These are phyloP conservation scores for Ceyx melanurus DNA, from an alignment of 2,113 vertebrate genomes.

Conservation along the genomic window DNA sequence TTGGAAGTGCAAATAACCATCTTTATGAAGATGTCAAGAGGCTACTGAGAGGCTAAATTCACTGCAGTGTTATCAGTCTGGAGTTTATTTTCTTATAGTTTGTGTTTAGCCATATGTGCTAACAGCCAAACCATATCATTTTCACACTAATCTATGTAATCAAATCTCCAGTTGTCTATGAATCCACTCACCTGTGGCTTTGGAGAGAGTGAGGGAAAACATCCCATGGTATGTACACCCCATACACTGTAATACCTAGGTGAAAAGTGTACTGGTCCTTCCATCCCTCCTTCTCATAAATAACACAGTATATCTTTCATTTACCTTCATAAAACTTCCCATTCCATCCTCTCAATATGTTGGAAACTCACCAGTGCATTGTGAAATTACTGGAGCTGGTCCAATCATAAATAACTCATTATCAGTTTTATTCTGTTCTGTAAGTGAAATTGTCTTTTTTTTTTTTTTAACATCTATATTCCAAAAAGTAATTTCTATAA, in stretches of 20 bases:
- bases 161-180: background rate
- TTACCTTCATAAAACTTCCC: background rate
- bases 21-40: background rate
- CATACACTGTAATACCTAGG: background rate
- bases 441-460: background rate
- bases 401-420: background rate
- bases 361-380: background rate
- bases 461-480: background rate
- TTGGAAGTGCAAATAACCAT: background rate
- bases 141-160: background rate
- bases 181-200: background rate
- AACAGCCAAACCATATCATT: background rate
- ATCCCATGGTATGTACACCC: background rate
- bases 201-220: background rate
- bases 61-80: background rate
- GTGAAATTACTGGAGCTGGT: background rate
- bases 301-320: background rate
- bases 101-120: background rate
- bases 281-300: background rate
- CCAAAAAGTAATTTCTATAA: slow-evolving; percentile 13
- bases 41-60: background rate
- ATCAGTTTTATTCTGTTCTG: background rate
- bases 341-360: background rate
- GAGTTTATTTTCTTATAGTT: background rate
- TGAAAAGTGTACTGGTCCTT: background rate